Conservation (phyloP, 2,797 vertebrate genomes). For the Phataginus tricuspis region DNA sequence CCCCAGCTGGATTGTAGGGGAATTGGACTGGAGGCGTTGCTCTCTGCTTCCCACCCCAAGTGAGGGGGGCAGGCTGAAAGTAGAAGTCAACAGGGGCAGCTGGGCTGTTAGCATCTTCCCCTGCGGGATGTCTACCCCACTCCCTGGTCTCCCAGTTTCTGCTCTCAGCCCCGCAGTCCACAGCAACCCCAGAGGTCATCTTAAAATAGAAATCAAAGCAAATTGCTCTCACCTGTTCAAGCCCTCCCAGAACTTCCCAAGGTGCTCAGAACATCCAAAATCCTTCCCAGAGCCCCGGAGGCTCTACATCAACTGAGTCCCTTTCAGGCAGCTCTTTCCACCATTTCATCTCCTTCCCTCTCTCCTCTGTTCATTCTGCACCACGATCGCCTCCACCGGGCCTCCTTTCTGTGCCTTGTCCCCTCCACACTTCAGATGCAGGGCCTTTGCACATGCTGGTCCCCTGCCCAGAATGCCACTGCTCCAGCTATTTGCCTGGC, state of each 20-base stretch:
- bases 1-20: fast-evolving
- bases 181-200: not conserved
- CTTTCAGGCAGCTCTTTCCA: not conserved
- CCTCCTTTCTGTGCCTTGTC: too few species aligned
- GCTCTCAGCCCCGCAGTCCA: not conserved
- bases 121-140: not conserved
- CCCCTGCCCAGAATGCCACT: not conserved
- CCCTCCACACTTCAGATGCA: not conserved
- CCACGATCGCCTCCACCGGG: not conserved
- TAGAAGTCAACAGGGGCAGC: too few species aligned
- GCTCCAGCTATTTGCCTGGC: not conserved
- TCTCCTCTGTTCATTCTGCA: fast-evolving
- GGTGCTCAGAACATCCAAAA: fast-evolving
- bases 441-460: not conserved
- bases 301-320: fast-evolving
- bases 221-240: not conserved
- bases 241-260: not conserved
- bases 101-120: not conserved
- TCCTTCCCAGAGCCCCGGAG: not conserved
- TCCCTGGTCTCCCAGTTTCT: fast-evolving
- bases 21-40: too few species aligned
- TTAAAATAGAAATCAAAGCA: not conserved
- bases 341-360: not conserved
- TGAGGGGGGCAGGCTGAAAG: too few species aligned
- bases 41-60: not conserved